Percentiles rank a stretch among this genome's conserved stretches.
phyloP scores from a whole-genome alignment of 2,113 vertebrate species.

The Stigmatopora nigra region DNA sequence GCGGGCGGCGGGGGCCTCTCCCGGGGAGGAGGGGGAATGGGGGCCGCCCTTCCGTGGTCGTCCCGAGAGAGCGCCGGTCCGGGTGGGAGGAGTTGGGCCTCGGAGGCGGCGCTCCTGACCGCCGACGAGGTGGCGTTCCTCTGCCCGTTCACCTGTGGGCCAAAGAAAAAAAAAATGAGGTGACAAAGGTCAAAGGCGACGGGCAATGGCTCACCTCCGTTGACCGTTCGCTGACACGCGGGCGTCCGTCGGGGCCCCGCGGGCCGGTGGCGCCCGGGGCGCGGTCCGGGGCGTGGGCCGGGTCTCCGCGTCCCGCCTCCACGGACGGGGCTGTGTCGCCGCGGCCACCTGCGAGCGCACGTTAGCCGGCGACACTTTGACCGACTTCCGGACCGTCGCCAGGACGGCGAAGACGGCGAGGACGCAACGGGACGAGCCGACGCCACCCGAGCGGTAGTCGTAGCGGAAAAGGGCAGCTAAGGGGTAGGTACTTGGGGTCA shows the following conservation, averaged over 20 bases:
- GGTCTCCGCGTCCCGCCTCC: conserved; percentile 80
- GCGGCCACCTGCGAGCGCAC: conserved; percentile 76
- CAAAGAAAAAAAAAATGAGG: conserved; percentile 67
- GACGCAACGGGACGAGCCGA: too few relatives aligned
- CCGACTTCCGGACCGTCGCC: too few relatives aligned
- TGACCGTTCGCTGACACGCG: conserved; percentile 84
- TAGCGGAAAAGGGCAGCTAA: too few relatives aligned
- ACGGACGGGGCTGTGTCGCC: conserved; percentile 94
- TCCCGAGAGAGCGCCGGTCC: conserved; percentile 74
- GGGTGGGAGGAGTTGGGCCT: conserved; percentile 89
- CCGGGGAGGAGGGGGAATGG: conserved; percentile 76
- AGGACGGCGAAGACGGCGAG: too few relatives aligned
- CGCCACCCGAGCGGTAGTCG: too few relatives aligned
- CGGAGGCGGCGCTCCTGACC: conserved; percentile 84
- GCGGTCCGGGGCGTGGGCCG: too few relatives aligned
- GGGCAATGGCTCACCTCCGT: conserved; percentile 76
- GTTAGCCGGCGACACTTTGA: not conserved
- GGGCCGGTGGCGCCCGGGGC: too few relatives aligned
- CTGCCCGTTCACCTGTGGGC: conserved; percentile 93
- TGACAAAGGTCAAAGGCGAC: not conserved
- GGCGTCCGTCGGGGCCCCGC: conserved; percentile 80
- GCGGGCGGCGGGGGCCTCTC: conserved; percentile 55
- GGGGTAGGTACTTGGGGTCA: too few relatives aligned
- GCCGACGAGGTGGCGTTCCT: conserved; percentile 96
- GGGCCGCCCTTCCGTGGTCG: conserved; percentile 87